These are phyloP conservation scores for Gymnobelideus leadbeateri DNA, from an alignment of 2,113 vertebrate genomes.

Conservation along the genomic window DNA sequence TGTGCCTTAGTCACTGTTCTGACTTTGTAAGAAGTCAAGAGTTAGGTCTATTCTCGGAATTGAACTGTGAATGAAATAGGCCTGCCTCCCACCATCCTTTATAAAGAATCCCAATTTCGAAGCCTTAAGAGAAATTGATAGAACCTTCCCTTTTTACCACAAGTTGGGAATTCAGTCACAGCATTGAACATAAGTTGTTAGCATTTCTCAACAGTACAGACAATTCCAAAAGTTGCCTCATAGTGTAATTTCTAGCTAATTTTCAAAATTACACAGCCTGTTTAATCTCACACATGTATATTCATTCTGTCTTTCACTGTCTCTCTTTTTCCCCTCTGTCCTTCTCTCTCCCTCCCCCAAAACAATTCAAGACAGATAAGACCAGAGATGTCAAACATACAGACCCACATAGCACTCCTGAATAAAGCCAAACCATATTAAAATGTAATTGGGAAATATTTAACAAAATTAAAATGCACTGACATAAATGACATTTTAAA, in stretches of 20 bases:
- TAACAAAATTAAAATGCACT: not conserved
- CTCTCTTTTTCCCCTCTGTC: too few relatives aligned
- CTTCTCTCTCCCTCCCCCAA: not conserved
- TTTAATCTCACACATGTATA: not conserved
- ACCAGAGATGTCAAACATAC: too few relatives aligned
- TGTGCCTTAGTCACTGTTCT: conserved; percentile 73
- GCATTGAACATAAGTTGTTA: conserved; percentile 37
- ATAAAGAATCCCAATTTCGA: conserved; percentile 44
- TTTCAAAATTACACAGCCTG: conserved; percentile 30
- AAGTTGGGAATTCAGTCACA: not conserved
- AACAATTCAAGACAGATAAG: too few relatives aligned
- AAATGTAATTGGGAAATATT: too few relatives aligned
- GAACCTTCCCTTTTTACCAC: conserved; percentile 19
- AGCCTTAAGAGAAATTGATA: conserved; percentile 42
- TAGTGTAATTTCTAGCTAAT: conserved; percentile 32
- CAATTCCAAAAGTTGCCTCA: not conserved
- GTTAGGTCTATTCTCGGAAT: conserved; percentile 55
- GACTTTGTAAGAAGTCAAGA: conserved; percentile 60
- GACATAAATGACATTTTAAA: too few relatives aligned
- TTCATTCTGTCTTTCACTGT: not conserved
- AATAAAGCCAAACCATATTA: too few relatives aligned
- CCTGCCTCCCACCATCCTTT: not conserved
- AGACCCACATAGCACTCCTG: too few relatives aligned
- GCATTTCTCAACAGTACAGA: conserved; percentile 27
- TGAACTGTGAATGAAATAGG: conserved; percentile 71